Percentiles rank a stretch among this genome's conserved stretches.
Evolutionary conservation across 2,113 vertebrate species (phyloP).

Genomic region (Sminthopsis crassicaudata): DNA sequence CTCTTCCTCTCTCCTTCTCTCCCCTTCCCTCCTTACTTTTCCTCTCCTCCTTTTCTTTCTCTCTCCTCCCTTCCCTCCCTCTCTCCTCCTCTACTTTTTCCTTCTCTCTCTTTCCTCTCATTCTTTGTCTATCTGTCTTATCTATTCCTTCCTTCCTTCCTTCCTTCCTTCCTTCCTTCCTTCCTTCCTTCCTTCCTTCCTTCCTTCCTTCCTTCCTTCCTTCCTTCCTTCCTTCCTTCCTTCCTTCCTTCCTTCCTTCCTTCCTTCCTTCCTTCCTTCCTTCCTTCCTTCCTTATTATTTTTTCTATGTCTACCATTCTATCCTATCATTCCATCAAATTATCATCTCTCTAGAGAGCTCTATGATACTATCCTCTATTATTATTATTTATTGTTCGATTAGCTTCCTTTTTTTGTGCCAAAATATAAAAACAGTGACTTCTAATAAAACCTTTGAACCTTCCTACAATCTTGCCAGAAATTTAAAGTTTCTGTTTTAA

Average conservation of each 20-base stretch:
- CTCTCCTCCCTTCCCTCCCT: too few species aligned
- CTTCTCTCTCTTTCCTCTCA: too few species aligned
- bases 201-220: background rate
- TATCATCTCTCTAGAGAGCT: background rate
- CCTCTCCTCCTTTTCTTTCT: too few species aligned
- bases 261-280: background rate
- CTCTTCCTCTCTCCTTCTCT: too few species aligned
- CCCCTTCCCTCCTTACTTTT: background rate
- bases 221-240: background rate
- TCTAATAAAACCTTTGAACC: background rate
- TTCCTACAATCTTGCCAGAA: background rate
- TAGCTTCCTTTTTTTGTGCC: background rate
- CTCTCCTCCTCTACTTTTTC: too few species aligned
- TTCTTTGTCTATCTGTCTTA: too few species aligned
- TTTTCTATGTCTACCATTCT: too few species aligned
- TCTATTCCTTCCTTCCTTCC: too few species aligned
- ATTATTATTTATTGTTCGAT: background rate
- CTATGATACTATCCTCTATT: background rate
- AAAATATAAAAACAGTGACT: background rate
- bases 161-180: too few species aligned
- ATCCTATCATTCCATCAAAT: too few species aligned
- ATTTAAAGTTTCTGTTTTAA: background rate
- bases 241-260: background rate
- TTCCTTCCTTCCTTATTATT: too few species aligned
- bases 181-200: too few species aligned